Percentiles rank a stretch among this genome's conserved stretches.
Conservation (phyloP, 2,113 vertebrate genomes). For the Bubo bubo region DNA sequence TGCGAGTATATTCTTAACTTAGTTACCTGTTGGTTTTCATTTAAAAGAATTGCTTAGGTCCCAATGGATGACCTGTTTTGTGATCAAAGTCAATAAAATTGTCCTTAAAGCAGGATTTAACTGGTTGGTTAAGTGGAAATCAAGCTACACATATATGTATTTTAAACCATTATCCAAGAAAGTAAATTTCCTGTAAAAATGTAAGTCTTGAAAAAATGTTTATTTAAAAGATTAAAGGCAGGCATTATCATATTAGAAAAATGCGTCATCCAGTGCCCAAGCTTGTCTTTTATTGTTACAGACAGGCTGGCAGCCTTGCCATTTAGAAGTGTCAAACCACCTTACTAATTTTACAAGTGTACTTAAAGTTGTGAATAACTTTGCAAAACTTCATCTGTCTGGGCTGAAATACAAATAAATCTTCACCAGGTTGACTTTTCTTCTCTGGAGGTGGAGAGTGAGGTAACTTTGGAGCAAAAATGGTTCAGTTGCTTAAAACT, state of each 20-base stretch:
- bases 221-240: slow-evolving; percentile 13
- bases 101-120: neutral
- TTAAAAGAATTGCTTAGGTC: neutral
- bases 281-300: neutral
- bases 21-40: neutral
- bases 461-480: neutral
- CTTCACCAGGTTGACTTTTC: neutral
- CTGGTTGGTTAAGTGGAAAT: neutral
- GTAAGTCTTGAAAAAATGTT: neutral
- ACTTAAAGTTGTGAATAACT: neutral
- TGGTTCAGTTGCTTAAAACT: neutral
- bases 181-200: neutral
- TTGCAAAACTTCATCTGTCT: neutral
- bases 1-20: neutral
- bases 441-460: neutral
- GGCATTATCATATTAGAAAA: neutral
- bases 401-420: neutral
- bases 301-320: neutral
- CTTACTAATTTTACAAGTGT: neutral
- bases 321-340: neutral
- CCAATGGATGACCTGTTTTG: neutral
- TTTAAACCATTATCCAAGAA: neutral
- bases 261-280: neutral
- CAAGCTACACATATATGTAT: neutral
- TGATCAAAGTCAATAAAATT: neutral